Conservation (phyloP, 2,113 vertebrate species). For the Thunnus thynnus region DNA sequence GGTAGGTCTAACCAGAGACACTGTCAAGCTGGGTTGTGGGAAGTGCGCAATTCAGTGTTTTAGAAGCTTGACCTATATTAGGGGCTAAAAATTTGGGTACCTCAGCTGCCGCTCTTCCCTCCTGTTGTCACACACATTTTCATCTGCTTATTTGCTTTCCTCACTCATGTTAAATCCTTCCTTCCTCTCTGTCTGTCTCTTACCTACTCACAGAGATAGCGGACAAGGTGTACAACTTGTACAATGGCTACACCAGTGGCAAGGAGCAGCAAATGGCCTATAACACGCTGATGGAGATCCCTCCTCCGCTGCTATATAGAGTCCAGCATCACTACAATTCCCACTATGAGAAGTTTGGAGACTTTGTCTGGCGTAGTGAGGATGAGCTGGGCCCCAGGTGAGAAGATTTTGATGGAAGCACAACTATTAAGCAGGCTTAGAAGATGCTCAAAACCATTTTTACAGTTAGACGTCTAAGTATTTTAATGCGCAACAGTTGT, state of each 20-base stretch:
- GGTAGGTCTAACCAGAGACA: background rate
- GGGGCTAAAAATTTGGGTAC: background rate
- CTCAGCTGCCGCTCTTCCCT: background rate
- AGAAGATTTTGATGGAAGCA: conserved; percentile 31
- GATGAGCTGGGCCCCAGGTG: conserved; percentile 98
- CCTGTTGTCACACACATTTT: too few relatives aligned
- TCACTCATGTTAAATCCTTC: background rate
- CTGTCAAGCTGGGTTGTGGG: background rate
- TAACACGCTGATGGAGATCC: conserved; percentile 96
- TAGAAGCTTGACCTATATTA: background rate
- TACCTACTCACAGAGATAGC: conserved; percentile 89
- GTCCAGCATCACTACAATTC: conserved; percentile 98
- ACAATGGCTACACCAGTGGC: conserved; percentile 99
- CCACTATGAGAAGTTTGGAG: conserved; percentile 98
- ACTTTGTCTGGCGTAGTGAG: conserved; percentile 98
- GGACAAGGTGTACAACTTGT: conserved; percentile 98
- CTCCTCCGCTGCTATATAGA: conserved; percentile 92
- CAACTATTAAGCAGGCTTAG: background rate
- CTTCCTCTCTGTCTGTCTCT: conserved; percentile 4
- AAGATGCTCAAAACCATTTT: background rate
- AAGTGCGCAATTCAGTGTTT: background rate
- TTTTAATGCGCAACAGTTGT: conserved; percentile 17
- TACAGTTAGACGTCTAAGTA: background rate
- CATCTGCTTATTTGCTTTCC: too few relatives aligned
- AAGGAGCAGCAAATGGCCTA: conserved; percentile 99